Base-by-base conservation (phyloP, 2,113 vertebrate genomes). In the Mungos mungo region DNA sequence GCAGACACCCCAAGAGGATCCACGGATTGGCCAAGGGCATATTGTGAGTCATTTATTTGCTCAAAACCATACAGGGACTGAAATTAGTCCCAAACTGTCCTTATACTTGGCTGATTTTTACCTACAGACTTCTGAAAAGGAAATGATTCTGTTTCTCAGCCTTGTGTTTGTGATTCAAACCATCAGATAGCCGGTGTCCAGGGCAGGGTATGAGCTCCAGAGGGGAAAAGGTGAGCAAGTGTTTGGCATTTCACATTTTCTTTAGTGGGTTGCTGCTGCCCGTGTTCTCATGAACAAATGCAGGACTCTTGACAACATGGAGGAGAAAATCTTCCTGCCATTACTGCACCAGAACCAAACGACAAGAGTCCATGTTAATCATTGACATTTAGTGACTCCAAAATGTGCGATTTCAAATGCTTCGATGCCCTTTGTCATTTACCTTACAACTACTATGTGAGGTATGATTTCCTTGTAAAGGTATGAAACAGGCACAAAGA, bases 71-170 rank as follows among this genome's bases (percentile, higher is more conserved):
- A n/a, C 12, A 86, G 84, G 63, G 88, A 72, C 16, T 88, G 88
- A 96, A 97, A 98, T 93, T 77, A 96, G 96, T 90, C 71, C 52
- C 92, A 97, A 88, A 96, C 82, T 97, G 41, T 96, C 68, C 96
- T 96, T 88, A 47, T 16, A 77, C 71, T 77, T 96, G 54, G 54
- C 66, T 89, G 50, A 23, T 47, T 96, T 93, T 74, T 87, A 85
- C 84, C 47, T 38, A 79, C 21, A 84, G 63, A 80, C 29, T 86
- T 92, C 82, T 68, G 35, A 27, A 47, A 71, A 87, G 68, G 52
- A 91, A 96, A 77, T 50, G 52, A 35, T 63, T 92, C 63, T 92
- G 16, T 74, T 82, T 90, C 15, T 68, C 50, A 93, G 83, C 21
- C 23, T 76, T 66, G 27, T 90, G 79, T 85, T 23, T 76, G 71